Conservation (phyloP, 2,113 vertebrate species). For the Triplophysa siluroides region DNA sequence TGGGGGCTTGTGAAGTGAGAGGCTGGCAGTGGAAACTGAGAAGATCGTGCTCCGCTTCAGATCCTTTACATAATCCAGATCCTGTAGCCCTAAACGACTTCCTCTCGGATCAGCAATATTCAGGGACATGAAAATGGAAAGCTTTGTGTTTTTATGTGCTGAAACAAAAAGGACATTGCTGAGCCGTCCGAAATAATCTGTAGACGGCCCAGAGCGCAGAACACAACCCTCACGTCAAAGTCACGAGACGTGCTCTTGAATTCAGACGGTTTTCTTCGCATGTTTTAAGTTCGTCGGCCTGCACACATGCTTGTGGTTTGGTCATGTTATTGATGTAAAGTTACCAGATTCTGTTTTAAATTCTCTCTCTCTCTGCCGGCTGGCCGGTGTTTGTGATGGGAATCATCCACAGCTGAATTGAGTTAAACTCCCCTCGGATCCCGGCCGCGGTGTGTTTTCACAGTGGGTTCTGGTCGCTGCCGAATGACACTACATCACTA, state of each 20-base stretch:
- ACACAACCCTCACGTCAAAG: conserved; percentile 47
- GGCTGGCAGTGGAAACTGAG: conserved; percentile 32
- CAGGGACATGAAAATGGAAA: conserved; percentile 51
- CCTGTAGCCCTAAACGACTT: conserved; percentile 41
- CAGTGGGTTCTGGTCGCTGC: conserved; percentile 18
- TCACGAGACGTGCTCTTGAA: background rate
- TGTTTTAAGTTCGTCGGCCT: background rate
- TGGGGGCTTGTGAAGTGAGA: conserved; percentile 2
- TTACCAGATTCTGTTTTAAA: no score
- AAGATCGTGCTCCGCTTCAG: conserved; percentile 19
- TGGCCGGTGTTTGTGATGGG: conserved; percentile 65
- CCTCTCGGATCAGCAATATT: conserved; percentile 53
- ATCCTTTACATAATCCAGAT: conserved; percentile 45
- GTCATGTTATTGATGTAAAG: no score
- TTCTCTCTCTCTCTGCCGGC: conserved; percentile 43
- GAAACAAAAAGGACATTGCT: conserved; percentile 57
- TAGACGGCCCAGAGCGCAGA: conserved; percentile 24
- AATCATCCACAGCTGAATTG: conserved; percentile 65
- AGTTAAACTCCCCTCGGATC: conserved; percentile 53
- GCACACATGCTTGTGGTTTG: background rate
- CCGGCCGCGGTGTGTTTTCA: conserved; percentile 42
- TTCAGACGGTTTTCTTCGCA: background rate
- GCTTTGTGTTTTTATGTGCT: conserved; percentile 43
- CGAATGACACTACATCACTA: conserved; percentile 38
- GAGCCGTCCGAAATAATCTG: conserved; percentile 50